Evolutionary conservation across 1,140 invertebrate species (phyloP), one percentile per base, ranked within the genome.

Genomic region (Eumeta japonica): DNA sequence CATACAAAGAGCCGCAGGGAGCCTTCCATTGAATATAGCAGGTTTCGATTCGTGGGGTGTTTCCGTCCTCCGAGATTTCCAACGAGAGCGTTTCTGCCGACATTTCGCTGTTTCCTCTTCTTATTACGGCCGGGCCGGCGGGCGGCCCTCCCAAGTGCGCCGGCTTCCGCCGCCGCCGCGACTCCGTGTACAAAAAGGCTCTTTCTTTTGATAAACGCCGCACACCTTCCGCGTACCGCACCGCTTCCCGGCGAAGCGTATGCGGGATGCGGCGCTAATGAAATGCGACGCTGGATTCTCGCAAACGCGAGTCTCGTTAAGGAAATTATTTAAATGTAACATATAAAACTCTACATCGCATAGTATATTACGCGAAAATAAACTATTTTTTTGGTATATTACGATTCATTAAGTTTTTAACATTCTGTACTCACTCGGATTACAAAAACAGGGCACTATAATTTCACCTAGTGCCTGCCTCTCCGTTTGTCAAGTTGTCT

Each of bases 201-300:
- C 47, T 48, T 56, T 58, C 50, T 55, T 55, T 52, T 58, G 53
- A 56, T 48, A 55, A 58, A 58, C 47, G 49, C 43, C 37, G 41
- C 47, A 45, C 27, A 35, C 45, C 40, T 29, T 39, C 35, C 42
- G 24, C 35, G 15, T 41, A 33, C 28, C 30, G 32, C 41, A 48
- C 46, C 52, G 49, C 58, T 53, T 56, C 58, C 56, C 55, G 54
- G 48, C 46, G 41, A 24, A 5, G 20, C 20, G 38, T 45, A 43
- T 29, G 42, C 35, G 44, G 24, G 37, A 15, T 41, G 32, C 28
- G 27, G 32, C 41, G 48, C 46, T 52, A 49, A 61, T 53, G 58
- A 61, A 58, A 55, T 57, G 48, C 46, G 41, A 24, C 20, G 20
- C 20, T n/a, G 20, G 5, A n/a, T n/a, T 24, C n/a, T 24, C 5